Conservation (phyloP, 2,888 invertebrate species). For the Podotricha telesiphe region DNA sequence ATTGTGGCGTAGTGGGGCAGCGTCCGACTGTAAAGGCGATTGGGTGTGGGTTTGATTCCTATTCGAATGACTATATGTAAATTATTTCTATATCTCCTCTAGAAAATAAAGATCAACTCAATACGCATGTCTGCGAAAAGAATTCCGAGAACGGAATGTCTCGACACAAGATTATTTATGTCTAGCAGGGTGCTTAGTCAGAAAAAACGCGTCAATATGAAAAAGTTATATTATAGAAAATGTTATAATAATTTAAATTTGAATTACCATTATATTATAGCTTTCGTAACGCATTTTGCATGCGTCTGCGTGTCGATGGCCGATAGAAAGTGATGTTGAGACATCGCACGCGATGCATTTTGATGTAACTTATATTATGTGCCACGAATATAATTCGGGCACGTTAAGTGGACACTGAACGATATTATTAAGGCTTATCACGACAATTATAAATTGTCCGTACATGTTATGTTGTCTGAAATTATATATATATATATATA, state of each 20-base stretch:
- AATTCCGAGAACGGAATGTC: no score
- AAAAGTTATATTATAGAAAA: constrained; percentile 16
- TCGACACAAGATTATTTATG: no score
- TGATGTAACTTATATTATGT: constrained; percentile 27
- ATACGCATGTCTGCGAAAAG: no score
- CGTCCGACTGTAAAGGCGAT: no score
- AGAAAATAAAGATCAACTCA: no score
- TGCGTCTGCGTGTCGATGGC: constrained; percentile 40
- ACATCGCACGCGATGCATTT: constrained; percentile 41
- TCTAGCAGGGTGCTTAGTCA: not conserved
- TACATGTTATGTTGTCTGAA: not conserved
- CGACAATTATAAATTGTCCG: constrained; percentile 2
- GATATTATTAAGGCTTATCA: not conserved
- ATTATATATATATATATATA: not conserved
- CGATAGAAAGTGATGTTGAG: constrained; percentile 45
- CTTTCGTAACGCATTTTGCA: constrained; percentile 45
- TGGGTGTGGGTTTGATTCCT: no score
- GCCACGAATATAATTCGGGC: constrained; percentile 15
- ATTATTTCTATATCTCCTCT: no score
- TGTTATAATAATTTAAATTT: constrained; percentile 25
- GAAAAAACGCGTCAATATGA: not conserved
- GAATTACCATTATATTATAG: constrained; percentile 39
- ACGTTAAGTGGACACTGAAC: not conserved
- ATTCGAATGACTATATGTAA: no score
- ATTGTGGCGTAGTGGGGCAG: no score